Evolutionary conservation across 2,797 vertebrate genomes (phyloP), one percentile per base, ranked within the genome.

Genomic region (Acanthurus leucopareius): DNA sequence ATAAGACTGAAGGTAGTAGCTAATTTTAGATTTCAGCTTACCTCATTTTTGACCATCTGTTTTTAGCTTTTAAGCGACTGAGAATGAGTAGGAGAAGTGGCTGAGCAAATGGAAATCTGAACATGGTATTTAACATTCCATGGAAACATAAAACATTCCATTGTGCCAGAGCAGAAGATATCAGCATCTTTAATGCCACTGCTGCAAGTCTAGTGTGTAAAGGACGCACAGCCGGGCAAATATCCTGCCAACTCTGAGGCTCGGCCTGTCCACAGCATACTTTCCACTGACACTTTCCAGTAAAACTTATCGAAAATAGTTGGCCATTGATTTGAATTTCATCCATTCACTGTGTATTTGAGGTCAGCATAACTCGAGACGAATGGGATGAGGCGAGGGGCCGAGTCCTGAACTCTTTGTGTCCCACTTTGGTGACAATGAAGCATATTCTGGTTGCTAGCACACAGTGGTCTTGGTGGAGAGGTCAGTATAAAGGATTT

Each of bases 391-490:
- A 85, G 66, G 62, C 19, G 35, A 75, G 59, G 77, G 83, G 80
- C 89, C 67, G 73, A 85, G 80, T 86, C 75, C 69, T 14, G 64
- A 73, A 77, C 81, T 73, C 66, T 61, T 68, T 69, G 58, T 77
- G 87, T 47, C 77, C 87, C 85, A 79, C 86, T 85, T 88, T 75
- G 75, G 69, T 86, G 72, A 94, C 93, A 95, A 94, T 92, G 89
- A 88, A 70, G 71, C 77, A 82, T 84, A 91, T 94, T 94, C 88
- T 94, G 70, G 82, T 49, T 32, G 65, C 77, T 67, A 52, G 80
- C 78, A 66, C 80, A 74, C 67, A 89, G 79, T 44, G 89, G 77
- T 80, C 85, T 75, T 79, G 85, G 68, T 52, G 81, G 84, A 82
- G 86, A 91, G 81, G 81, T 83, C 72, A 16, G 67, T 58, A 93